phyloP scores from a whole-genome alignment of 2,113 vertebrate genomes.

The Canis aureus region DNA sequence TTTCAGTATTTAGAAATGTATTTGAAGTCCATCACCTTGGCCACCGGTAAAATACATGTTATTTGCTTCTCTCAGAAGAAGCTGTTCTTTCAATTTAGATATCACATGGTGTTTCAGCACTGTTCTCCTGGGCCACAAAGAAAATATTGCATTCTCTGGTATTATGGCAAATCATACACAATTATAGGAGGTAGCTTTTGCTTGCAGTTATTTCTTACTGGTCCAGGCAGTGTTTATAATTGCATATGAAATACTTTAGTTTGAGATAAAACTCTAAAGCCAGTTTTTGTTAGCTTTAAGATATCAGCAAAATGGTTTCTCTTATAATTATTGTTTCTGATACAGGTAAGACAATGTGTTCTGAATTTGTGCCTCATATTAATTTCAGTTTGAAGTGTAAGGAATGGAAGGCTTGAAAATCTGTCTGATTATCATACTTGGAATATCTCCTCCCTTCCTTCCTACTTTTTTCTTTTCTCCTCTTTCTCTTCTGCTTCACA shows the following conservation, averaged over 20 bases:
- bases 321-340: conserved; percentile 42
- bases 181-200: neutral
- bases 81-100: conserved; percentile 35
- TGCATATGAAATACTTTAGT: neutral
- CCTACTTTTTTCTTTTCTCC: neutral
- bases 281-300: conserved; percentile 50
- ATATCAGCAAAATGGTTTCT: conserved; percentile 1
- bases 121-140: conserved; percentile 3
- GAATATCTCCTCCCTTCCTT: neutral
- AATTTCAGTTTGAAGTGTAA: conserved; percentile 31
- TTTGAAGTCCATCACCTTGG: conserved; percentile 49
- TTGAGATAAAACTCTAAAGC: conserved; percentile 30
- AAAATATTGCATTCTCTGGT: neutral
- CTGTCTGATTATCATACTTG: neutral
- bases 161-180: conserved; percentile 4
- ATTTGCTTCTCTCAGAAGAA: conserved; percentile 63
- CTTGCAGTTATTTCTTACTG: conserved; percentile 41
- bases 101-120: neutral
- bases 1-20: conserved; percentile 51
- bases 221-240: neutral
- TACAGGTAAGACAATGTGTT: neutral
- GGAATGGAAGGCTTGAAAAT: neutral
- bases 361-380: neutral
- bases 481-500: neutral
- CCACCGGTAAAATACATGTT: conserved; percentile 2